Conservation (phyloP, 1,140 invertebrate species). For the Bombus affinis region DNA sequence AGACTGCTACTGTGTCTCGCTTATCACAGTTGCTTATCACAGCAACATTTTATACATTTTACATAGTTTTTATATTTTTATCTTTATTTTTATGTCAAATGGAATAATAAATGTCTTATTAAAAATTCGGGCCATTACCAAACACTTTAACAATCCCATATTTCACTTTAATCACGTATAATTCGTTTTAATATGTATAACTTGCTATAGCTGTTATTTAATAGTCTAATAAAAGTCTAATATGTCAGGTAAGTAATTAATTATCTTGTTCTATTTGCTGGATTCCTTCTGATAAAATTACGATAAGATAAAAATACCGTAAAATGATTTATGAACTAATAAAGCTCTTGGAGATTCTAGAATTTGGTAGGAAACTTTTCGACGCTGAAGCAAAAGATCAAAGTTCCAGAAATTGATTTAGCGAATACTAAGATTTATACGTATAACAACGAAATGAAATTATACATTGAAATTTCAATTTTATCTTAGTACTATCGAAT, state of each 20-base stretch:
- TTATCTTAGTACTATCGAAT: too few species aligned
- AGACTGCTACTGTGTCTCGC: not conserved
- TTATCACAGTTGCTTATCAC: not conserved
- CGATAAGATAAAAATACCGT: not conserved
- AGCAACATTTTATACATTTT: not conserved
- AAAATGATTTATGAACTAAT: too few species aligned
- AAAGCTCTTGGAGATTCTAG: too few species aligned
- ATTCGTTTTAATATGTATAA: not conserved
- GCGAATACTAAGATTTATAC: too few species aligned
- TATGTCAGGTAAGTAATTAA: not conserved
- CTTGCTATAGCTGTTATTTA: not conserved
- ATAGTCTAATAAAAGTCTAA: not conserved
- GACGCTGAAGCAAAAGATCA: too few species aligned
- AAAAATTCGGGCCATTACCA: not conserved
- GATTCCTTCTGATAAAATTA: not conserved
- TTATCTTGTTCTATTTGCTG: not conserved
- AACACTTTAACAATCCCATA: not conserved
- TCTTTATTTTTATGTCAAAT: not conserved
- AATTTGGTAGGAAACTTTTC: too few species aligned
- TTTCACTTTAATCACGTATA: not conserved
- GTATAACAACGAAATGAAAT: too few species aligned
- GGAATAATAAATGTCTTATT: not conserved
- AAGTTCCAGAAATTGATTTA: too few species aligned
- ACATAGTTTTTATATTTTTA: not conserved
- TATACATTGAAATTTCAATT: too few species aligned